Conservation (phyloP, 2,888 invertebrate genomes). For the Abrostola triplasia region DNA sequence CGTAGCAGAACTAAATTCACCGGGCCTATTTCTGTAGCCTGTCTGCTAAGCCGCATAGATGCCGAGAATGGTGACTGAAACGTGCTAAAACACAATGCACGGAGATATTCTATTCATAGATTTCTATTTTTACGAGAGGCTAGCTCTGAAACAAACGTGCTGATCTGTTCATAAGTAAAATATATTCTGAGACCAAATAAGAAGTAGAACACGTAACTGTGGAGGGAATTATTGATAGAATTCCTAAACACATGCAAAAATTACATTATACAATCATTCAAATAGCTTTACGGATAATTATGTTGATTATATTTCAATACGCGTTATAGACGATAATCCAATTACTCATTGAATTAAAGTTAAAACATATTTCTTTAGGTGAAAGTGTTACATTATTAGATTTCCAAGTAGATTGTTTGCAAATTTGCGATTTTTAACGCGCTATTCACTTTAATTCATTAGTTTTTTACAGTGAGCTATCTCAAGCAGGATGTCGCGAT, state of each 20-base stretch:
- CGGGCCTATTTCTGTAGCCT: slow-evolving; percentile 39
- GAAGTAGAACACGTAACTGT: neutral
- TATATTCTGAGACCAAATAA: neutral
- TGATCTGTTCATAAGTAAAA: slow-evolving; percentile 9
- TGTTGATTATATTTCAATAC: slow-evolving; percentile 18
- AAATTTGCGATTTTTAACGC: slow-evolving; percentile 24
- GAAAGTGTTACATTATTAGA: slow-evolving; percentile 31
- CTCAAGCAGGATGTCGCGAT: slow-evolving; percentile 54
- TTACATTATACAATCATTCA: neutral
- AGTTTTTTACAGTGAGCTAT: slow-evolving; percentile 47
- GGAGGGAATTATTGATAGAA: neutral
- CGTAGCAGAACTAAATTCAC: slow-evolving; percentile 25
- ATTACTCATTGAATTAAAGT: neutral
- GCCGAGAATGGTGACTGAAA: slow-evolving; percentile 42
- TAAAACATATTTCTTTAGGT: slow-evolving; percentile 22
- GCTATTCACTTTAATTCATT: slow-evolving; percentile 39
- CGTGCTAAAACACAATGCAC: slow-evolving; percentile 54
- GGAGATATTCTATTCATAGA: slow-evolving; percentile 51
- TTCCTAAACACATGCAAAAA: neutral
- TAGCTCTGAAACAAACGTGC: slow-evolving; percentile 15
- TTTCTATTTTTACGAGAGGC: slow-evolving; percentile 36
- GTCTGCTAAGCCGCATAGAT: slow-evolving; percentile 30
- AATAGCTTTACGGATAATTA: neutral
- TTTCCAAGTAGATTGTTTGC: slow-evolving; percentile 22
- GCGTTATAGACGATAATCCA: neutral